phyloP scores from a whole-genome alignment of 30 jellyfish, hydroid and myxozoan genomes.

The Cassiopea xamachana region DNA sequence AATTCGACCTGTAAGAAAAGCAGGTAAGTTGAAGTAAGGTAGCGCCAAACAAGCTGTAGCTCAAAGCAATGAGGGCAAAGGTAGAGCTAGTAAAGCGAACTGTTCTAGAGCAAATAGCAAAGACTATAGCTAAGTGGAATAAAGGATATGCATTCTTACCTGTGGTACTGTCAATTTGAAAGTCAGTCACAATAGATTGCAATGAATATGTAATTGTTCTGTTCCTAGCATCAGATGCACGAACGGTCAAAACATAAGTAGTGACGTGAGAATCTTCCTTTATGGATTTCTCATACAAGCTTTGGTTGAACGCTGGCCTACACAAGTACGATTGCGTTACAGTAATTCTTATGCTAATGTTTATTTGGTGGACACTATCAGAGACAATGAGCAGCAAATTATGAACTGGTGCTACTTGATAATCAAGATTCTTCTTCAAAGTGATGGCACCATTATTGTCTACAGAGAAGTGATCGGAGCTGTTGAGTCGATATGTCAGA shows the following conservation, averaged over 20 bases:
- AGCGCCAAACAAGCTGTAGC: not conserved
- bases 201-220: constrained; percentile 50
- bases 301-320: constrained; percentile 78
- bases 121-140: too few species aligned
- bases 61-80: not conserved
- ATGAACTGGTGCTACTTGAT: constrained; percentile 32
- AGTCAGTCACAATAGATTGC: constrained; percentile 39
- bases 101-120: not conserved
- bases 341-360: constrained; percentile 11
- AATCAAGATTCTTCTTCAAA: constrained; percentile 37
- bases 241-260: constrained; percentile 63
- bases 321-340: constrained; percentile 27
- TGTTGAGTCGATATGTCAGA: constrained; percentile 16
- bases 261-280: constrained; percentile 64
- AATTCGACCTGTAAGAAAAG: constrained; percentile 53
- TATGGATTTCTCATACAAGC: constrained; percentile 43
- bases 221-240: constrained; percentile 62
- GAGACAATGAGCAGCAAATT: constrained; percentile 67
- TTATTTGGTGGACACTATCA: constrained; percentile 52
- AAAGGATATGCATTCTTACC: constrained; percentile 19
- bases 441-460: constrained; percentile 76
- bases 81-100: not conserved
- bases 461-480: constrained; percentile 65
- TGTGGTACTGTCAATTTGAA: constrained; percentile 21
- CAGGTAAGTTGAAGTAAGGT: not conserved